Percentiles rank a stretch among this genome's conserved stretches.
Evolutionary conservation across 2,888 invertebrate genomes (phyloP).

Genomic region (Epistrophe grossulariae): DNA sequence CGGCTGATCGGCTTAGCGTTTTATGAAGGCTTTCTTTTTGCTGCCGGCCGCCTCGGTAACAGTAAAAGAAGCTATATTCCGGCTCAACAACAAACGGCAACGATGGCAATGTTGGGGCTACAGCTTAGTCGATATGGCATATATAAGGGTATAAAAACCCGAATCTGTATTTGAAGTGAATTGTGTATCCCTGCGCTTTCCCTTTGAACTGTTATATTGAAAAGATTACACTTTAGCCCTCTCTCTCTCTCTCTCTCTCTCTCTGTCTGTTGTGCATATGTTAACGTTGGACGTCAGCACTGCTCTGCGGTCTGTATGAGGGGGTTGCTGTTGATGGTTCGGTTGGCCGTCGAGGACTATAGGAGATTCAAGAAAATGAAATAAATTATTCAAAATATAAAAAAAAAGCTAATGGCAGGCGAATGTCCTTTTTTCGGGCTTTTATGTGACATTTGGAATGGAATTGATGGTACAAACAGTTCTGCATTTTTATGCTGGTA

Average conservation of each 20-base stretch:
- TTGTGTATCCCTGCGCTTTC: not conserved
- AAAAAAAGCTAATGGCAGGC: constrained; percentile 66
- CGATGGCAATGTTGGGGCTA: not conserved
- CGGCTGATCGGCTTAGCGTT: constrained; percentile 70
- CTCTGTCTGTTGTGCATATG: constrained; percentile 65
- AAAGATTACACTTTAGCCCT: constrained; percentile 60
- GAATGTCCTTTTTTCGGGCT: constrained; percentile 51
- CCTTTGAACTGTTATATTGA: constrained; percentile 29
- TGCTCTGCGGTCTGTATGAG: not conserved
- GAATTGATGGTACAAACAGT: constrained; percentile 38
- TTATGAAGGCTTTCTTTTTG: constrained; percentile 61
- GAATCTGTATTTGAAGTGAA: constrained; percentile 42
- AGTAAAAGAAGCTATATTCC: not conserved
- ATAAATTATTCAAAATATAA: constrained; percentile 71
- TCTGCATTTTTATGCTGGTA: constrained; percentile 19
- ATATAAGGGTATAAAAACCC: constrained; percentile 1
- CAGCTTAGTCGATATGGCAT: not conserved
- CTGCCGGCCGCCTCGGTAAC: constrained; percentile 6
- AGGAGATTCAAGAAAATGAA: constrained; percentile 58
- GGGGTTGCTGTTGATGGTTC: not conserved
- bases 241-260: constrained; percentile 35
- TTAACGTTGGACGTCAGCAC: constrained; percentile 5
- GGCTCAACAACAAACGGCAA: not conserved
- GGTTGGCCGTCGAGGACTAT: constrained; percentile 30
- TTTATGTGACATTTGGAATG: constrained; percentile 50